Base-by-base conservation (phyloP, 2,888 invertebrate species). In the Chaetogeoica ovagalla region DNA sequence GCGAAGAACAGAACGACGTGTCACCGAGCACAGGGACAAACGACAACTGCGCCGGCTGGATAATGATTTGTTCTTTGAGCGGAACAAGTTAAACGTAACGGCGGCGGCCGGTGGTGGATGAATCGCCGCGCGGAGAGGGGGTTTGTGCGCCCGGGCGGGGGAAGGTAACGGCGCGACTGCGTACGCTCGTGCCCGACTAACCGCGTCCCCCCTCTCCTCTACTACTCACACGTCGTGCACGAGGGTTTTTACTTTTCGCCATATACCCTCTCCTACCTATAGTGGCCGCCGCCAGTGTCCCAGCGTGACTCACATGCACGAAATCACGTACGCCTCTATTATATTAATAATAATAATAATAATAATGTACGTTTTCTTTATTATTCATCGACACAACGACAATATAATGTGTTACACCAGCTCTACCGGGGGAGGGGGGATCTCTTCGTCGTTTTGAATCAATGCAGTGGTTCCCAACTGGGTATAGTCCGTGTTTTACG, bases 1-100 rank as follows among this genome's bases (percentile, higher is more conserved):
- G 23, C 21, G 15, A 8, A 21, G 23, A 37, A 19, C n/a, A n/a
- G n/a, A n/a, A n/a, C n/a, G 23, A n/a, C 48, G 19, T n/a, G n/a
- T 5, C n/a, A 2, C 43, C 19, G 65, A 39, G 23, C 5, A 70
- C 69, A 69, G 77, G 77, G 77, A 77, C 69, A 60, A 52, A 39
- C 60, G n/a, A 77, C 77, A 70, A 77, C 77, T 70, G 77, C 60
- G 77, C 60, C 62, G 77, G 62, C 62, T 62, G 77, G 77, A 62
- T 69, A 77, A 70, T 55, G 77, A 77, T 69, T 70, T 69, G 69
- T 39, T 60, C 69, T 17, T 62, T 55, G 77, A 60, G 60, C 62
- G n/a, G 75, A 76, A 68, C 62, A 23, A 60, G 77, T 77, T 17
- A 8, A 48, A 37, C 60, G 43, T 60, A 30, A 21, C 76, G 30